A percentile compares a stretch with the other conserved stretches of the same genome.
Conservation (phyloP, 2,888 invertebrate genomes). For the Eupithecia subfuscata region DNA sequence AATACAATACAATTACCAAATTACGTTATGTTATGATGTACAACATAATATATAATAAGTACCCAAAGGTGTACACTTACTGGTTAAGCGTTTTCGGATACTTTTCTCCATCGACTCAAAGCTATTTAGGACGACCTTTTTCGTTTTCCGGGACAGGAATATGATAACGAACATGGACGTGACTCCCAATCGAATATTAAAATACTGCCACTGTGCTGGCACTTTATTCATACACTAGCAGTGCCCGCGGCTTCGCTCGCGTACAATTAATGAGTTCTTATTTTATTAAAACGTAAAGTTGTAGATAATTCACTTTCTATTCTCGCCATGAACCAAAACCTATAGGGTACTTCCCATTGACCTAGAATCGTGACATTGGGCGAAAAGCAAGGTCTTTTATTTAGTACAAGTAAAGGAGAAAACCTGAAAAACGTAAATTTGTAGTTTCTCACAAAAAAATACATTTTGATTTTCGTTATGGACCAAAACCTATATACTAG, state of each 20-base stretch:
- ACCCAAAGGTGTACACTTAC: not conserved
- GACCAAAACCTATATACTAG: too few species aligned
- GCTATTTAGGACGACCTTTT: constrained; percentile 11
- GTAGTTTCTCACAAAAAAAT: too few species aligned
- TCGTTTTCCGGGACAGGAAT: constrained; percentile 10
- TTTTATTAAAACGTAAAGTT: too few species aligned
- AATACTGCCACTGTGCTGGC: not conserved
- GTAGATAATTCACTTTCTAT: too few species aligned
- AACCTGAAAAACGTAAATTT: too few species aligned
- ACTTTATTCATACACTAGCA: not conserved
- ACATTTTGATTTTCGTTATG: too few species aligned
- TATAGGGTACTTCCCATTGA: too few species aligned
- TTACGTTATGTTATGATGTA: not conserved
- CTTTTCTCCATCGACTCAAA: not conserved
- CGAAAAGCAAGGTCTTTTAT: too few species aligned
- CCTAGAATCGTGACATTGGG: too few species aligned
- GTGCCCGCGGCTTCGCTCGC: not conserved
- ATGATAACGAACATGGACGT: constrained; percentile 12
- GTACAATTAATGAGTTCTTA: not conserved
- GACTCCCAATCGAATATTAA: constrained; percentile 8
- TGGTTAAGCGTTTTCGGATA: constrained; percentile 1
- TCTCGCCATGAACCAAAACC: too few species aligned
- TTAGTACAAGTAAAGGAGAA: too few species aligned
- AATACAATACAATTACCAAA: too few species aligned
- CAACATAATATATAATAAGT: not conserved